These are phyloP conservation scores for Geodia barretti DNA, from an alignment of 37 sponge, comb jelly and placozoan genomes.

Conservation along the genomic window DNA sequence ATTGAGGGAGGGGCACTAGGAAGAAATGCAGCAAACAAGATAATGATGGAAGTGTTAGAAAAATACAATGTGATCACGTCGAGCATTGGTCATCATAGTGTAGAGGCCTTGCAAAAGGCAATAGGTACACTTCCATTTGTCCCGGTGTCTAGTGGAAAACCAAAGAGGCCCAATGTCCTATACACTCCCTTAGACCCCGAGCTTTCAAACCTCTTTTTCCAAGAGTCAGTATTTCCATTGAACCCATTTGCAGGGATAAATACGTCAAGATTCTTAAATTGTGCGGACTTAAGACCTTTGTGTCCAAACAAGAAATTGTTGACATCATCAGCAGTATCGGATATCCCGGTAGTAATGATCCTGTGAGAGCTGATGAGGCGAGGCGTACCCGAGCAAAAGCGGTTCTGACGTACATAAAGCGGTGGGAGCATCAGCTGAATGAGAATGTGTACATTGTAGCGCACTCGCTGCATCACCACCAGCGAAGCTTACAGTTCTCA, in stretches of 20 bases:
- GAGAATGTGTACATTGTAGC: neutral
- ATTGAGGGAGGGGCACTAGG: constrained; percentile 12
- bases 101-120: neutral
- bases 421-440: neutral
- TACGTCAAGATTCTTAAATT: neutral
- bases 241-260: constrained; percentile 9
- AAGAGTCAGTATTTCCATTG: constrained; percentile 53
- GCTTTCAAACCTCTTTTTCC: constrained; percentile 13
- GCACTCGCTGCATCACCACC: neutral
- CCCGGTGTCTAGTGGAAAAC: neutral
- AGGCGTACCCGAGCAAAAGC: constrained; percentile 11
- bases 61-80: neutral
- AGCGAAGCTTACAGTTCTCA: neutral
- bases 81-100: neutral
- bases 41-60: constrained; percentile 44
- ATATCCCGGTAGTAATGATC: neutral
- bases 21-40: neutral
- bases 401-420: constrained; percentile 18
- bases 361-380: neutral
- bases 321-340: neutral
- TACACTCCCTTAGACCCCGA: constrained; percentile 18
- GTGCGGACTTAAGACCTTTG: constrained; percentile 12
- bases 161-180: neutral
- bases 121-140: constrained; percentile 18
- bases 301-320: constrained; percentile 6